phyloP scores from a whole-genome alignment of 1,140 invertebrate genomes.

The Drosophila sp. region DNA sequence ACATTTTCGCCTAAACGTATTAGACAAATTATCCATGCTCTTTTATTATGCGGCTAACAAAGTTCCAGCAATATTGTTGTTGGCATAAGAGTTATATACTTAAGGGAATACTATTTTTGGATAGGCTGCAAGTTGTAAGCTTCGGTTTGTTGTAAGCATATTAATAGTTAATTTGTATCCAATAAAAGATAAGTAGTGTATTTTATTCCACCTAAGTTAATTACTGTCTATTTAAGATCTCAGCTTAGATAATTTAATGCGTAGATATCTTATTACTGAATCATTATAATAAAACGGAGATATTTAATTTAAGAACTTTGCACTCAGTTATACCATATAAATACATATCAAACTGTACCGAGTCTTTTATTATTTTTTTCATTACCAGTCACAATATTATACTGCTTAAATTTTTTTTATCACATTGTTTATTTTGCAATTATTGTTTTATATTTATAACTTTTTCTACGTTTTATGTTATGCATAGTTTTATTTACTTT shows the following conservation, averaged over 20 bases:
- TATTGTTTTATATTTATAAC: neutral
- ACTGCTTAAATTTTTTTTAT: neutral
- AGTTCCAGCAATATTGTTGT: neutral
- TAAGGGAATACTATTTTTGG: neutral
- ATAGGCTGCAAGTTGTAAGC: neutral
- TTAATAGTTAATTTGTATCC: neutral
- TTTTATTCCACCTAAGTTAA: too few relatives aligned
- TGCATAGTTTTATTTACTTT: neutral
- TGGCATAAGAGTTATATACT: neutral
- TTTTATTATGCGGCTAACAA: slow-evolving; percentile 8
- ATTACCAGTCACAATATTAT: neutral
- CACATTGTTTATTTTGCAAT: neutral
- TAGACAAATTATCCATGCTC: slow-evolving; percentile 46
- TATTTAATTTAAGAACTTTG: too few relatives aligned
- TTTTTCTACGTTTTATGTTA: neutral
- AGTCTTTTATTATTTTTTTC: neutral
- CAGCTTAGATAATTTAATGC: too few relatives aligned
- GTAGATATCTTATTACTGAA: too few relatives aligned
- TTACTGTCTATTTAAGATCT: too few relatives aligned
- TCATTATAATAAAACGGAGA: too few relatives aligned
- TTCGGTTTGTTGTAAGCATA: neutral
- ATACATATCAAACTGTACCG: neutral
- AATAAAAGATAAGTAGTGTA: too few relatives aligned
- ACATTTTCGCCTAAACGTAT: slow-evolving; percentile 55
- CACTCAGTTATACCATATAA: too few relatives aligned